These are phyloP conservation scores for Antennarius striatus DNA, from an alignment of 2,113 vertebrate genomes.

Conservation along the genomic window DNA sequence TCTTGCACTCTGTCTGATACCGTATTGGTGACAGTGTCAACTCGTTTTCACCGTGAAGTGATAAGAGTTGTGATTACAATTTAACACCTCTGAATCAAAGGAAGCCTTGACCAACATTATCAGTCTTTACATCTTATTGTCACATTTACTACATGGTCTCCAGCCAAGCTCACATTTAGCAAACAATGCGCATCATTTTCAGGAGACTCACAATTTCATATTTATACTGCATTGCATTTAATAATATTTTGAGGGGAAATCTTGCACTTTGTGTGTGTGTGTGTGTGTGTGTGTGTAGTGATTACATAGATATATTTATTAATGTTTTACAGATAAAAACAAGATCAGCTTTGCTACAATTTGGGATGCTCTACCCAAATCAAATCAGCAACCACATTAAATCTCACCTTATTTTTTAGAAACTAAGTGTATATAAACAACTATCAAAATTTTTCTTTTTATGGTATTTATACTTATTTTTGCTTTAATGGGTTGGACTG, in stretches of 20 bases:
- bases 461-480: neutral
- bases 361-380: no score
- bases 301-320: neutral
- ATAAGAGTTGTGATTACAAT: constrained; percentile 67
- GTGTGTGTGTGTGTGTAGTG: no score
- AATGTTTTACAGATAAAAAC: neutral
- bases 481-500: neutral
- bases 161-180: no score
- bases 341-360: neutral
- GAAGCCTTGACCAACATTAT: constrained; percentile 66
- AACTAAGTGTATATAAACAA: no score
- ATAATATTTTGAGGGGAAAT: no score
- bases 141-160: constrained; percentile 24
- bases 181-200: no score
- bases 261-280: no score
- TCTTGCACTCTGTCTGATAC: constrained; percentile 39
- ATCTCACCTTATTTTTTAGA: no score
- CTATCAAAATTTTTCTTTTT: no score
- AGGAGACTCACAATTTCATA: no score
- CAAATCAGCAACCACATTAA: no score
- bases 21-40: constrained; percentile 37
- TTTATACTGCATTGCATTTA: no score
- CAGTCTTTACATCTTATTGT: constrained; percentile 65
- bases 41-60: constrained; percentile 39
- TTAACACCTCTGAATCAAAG: constrained; percentile 69